These are phyloP conservation scores for Xestia sexstrigata DNA, from an alignment of 2,888 invertebrate genomes.

Conservation along the genomic window DNA sequence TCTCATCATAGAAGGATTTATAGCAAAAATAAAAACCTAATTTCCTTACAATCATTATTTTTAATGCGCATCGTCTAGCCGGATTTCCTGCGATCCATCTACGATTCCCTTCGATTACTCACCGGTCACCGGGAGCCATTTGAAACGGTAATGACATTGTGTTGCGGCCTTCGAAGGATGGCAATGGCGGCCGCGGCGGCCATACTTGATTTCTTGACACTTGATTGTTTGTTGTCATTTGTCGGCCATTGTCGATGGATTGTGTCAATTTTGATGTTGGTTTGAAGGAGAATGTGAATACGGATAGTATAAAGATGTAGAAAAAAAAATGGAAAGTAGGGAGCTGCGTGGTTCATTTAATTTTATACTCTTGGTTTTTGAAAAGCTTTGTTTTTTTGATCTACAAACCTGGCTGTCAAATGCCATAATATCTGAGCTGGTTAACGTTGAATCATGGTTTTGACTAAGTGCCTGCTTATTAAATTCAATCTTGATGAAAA, in stretches of 20 bases:
- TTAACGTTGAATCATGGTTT: too few species aligned
- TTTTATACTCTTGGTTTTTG: not conserved
- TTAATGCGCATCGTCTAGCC: slow-evolving; percentile 41
- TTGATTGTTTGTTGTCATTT: slow-evolving; percentile 36
- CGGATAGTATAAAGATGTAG: not conserved
- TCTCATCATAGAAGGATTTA: slow-evolving; percentile 6
- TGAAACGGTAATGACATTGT: slow-evolving; percentile 66
- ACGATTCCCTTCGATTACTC: slow-evolving; percentile 59
- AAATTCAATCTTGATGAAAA: not conserved
- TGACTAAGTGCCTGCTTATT: not conserved
- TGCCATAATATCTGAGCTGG: too few species aligned
- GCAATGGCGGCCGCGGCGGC: slow-evolving; percentile 30
- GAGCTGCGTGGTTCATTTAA: not conserved
- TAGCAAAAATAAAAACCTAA: slow-evolving; percentile 19
- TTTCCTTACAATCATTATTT: slow-evolving; percentile 33
- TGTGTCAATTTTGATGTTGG: slow-evolving; percentile 7
- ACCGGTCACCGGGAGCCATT: slow-evolving; percentile 52
- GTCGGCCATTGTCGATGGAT: slow-evolving; percentile 32
- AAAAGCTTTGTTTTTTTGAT: not conserved
- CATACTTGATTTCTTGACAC: slow-evolving; percentile 48
- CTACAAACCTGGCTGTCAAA: not conserved
- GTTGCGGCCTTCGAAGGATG: slow-evolving; percentile 55
- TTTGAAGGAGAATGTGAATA: not conserved
- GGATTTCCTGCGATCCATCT: slow-evolving; percentile 62
- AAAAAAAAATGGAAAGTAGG: not conserved